Percentiles rank a stretch among this genome's conserved stretches.
These are phyloP conservation scores for Exocentrus adspersus DNA, from an alignment of 2,888 invertebrate genomes.

Conservation along the genomic window DNA sequence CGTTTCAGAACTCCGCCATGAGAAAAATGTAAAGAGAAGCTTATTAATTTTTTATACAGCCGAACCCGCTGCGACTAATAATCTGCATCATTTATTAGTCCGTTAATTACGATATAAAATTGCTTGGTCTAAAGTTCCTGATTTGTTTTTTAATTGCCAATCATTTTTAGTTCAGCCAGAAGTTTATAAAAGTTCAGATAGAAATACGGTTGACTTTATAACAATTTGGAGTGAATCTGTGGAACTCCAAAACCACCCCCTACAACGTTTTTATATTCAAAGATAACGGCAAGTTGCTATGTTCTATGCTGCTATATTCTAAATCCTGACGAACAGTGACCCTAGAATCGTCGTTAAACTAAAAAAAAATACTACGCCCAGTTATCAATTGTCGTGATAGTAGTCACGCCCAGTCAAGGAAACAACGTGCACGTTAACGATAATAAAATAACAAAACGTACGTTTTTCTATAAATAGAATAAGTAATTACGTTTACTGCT, in stretches of 20 bases:
- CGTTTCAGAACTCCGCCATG: neutral
- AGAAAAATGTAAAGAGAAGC: constrained; percentile 10
- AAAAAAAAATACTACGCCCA: too few relatives aligned
- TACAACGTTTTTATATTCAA: too few relatives aligned
- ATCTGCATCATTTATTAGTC: constrained; percentile 22
- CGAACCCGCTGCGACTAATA: constrained; percentile 10
- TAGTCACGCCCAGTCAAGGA: neutral
- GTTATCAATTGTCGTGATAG: neutral
- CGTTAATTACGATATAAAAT: constrained; percentile 17
- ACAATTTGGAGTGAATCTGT: too few relatives aligned
- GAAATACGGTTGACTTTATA: too few relatives aligned
- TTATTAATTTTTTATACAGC: constrained; percentile 9
- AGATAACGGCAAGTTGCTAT: too few relatives aligned
- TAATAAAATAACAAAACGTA: constrained; percentile 18
- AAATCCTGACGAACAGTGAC: too few relatives aligned
- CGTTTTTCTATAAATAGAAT: constrained; percentile 19
- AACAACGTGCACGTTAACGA: constrained; percentile 10
- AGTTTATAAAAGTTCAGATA: too few relatives aligned
- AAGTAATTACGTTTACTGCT: constrained; percentile 13
- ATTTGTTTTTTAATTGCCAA: constrained; percentile 20
- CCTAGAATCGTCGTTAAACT: too few relatives aligned
- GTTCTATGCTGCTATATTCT: too few relatives aligned
- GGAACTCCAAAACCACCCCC: too few relatives aligned
- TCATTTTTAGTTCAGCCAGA: neutral
- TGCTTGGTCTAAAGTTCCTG: constrained; percentile 17